phyloP scores from a whole-genome alignment of 2,797 vertebrate species.

The Cryptoblepharus egeriae region DNA sequence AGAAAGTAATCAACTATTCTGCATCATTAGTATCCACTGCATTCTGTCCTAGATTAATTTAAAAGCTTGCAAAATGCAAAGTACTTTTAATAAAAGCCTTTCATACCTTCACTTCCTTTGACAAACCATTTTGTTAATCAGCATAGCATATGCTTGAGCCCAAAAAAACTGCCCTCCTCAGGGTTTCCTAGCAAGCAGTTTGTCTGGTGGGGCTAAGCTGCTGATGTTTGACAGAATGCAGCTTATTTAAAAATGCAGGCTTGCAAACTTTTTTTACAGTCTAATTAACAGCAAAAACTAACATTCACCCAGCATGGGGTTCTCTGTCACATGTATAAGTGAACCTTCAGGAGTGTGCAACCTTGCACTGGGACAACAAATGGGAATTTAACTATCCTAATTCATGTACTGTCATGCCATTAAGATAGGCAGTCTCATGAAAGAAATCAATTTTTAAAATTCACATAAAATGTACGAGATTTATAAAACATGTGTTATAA shows the following conservation, averaged over 20 bases:
- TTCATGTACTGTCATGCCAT: not conserved
- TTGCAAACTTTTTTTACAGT: not conserved
- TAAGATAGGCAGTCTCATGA: not conserved
- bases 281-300: not conserved
- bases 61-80: conserved; percentile 58
- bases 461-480: too few relatives aligned
- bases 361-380: not conserved
- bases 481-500: too few relatives aligned
- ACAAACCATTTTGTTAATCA: conserved; percentile 61
- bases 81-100: conserved; percentile 56
- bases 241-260: conserved; percentile 35
- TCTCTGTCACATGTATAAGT: not conserved
- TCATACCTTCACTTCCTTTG: conserved; percentile 48
- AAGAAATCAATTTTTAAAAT: not conserved
- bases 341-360: not conserved
- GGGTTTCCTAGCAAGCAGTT: conserved; percentile 37
- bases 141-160: conserved; percentile 42
- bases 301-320: not conserved
- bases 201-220: conserved; percentile 20
- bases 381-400: not conserved
- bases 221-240: conserved; percentile 8
- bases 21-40: conserved; percentile 31
- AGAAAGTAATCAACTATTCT: conserved; percentile 55
- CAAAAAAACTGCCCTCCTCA: conserved; percentile 40
- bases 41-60: conserved; percentile 53